Conservation (phyloP, 2,888 invertebrate species). For the Pollenia griseotomentosa region DNA sequence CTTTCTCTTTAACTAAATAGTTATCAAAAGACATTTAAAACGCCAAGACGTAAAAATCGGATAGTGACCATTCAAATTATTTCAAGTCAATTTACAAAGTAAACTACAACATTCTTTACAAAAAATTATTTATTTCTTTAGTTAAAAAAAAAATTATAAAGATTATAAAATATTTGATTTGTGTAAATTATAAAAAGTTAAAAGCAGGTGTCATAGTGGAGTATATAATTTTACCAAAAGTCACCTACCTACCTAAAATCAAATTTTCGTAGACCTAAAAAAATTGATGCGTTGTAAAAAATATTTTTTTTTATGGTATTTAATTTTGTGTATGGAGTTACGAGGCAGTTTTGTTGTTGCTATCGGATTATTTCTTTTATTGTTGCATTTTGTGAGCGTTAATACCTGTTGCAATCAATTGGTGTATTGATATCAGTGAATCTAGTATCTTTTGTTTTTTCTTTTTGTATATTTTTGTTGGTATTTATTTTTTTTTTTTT, state of each 20-base stretch:
- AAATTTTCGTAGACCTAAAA: background rate
- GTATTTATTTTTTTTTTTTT: slow-evolving; percentile 6
- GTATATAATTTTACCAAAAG: no score
- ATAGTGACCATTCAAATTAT: background rate
- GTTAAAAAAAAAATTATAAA: no score
- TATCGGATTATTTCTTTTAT: background rate
- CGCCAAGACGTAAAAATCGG: slow-evolving; percentile 27
- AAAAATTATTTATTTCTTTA: no score
- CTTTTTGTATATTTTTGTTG: background rate
- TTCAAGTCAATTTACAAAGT: background rate
- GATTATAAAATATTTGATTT: no score
- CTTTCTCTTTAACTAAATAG: slow-evolving; percentile 61
- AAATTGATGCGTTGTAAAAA: slow-evolving; percentile 30
- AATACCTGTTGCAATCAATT: slow-evolving; percentile 57
- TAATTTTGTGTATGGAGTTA: slow-evolving; percentile 4
- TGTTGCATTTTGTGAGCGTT: slow-evolving; percentile 7
- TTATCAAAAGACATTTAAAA: slow-evolving; percentile 38
- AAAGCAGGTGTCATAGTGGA: no score
- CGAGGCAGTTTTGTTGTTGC: background rate
- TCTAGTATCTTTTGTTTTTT: background rate
- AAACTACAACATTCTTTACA: background rate
- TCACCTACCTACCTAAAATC: no score
- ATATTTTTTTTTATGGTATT: background rate
- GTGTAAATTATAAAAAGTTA: no score
- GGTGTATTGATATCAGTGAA: background rate